Conservation (phyloP, 2,113 vertebrate species). For the Sciurus niger region DNA sequence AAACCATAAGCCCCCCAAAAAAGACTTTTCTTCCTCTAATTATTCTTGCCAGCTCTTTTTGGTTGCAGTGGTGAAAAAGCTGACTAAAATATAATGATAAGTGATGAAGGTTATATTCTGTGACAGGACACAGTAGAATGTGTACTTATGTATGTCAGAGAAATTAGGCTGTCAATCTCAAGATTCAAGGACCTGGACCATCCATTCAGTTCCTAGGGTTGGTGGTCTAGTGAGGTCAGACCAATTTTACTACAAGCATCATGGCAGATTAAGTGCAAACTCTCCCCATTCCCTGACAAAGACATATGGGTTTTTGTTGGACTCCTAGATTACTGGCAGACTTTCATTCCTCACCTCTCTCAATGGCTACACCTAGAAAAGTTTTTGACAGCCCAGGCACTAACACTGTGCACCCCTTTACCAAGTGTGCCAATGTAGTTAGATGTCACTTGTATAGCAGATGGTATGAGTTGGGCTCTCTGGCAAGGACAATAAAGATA, state of each 20-base stretch:
- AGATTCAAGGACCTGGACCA: not conserved
- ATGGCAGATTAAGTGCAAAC: not conserved
- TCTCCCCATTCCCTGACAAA: not conserved
- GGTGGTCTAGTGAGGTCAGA: not conserved
- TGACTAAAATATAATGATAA: not conserved
- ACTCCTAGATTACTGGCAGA: not conserved
- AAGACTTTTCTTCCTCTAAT: too few species aligned
- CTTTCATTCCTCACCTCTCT: not conserved
- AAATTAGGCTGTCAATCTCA: not conserved
- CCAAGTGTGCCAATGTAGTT: not conserved
- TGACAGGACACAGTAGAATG: not conserved
- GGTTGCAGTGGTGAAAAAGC: too few species aligned
- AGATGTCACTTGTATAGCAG: not conserved
- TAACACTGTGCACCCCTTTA: not conserved
- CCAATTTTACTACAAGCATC: not conserved
- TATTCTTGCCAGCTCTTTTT: too few species aligned
- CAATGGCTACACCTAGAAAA: not conserved
- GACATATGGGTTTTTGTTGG: not conserved
- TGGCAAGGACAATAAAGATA: not conserved
- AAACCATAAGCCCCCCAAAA: too few species aligned
- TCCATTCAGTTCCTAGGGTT: not conserved
- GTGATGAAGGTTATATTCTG: not conserved
- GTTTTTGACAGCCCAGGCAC: not conserved
- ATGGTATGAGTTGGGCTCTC: not conserved
- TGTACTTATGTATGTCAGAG: not conserved